phyloP scores from a whole-genome alignment of 2,797 vertebrate genomes.

The Myripristis murdjan region DNA sequence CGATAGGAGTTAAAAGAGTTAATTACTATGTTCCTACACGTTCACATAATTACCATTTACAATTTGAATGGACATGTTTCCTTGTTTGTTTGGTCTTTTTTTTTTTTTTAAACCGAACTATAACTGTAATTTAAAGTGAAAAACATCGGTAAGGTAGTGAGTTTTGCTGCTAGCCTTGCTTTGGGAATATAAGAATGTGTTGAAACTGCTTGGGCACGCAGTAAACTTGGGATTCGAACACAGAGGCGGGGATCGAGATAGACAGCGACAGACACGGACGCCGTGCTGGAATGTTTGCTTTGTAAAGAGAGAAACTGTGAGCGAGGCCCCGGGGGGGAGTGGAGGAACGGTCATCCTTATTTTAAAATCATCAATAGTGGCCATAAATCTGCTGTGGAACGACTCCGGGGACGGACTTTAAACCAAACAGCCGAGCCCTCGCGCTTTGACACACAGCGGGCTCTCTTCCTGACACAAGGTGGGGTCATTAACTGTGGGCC shows the following conservation, averaged over 20 bases:
- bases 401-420: conserved; percentile 40
- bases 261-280: neutral
- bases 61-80: neutral
- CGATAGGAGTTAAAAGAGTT: no score
- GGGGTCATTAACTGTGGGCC: conserved; percentile 54
- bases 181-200: no score
- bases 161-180: no score
- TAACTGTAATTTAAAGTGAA: no score
- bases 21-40: neutral
- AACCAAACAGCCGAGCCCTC: conserved; percentile 52
- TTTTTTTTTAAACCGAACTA: no score
- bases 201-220: no score
- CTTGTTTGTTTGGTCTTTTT: neutral
- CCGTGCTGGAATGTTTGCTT: neutral
- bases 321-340: conserved; percentile 9
- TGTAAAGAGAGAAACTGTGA: conserved; percentile 28
- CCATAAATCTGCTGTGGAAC: conserved; percentile 54
- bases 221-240: neutral
- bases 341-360: conserved; percentile 39
- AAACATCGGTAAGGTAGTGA: no score
- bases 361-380: conserved; percentile 56
- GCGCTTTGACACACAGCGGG: conserved; percentile 42
- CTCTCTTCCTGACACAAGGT: conserved; percentile 48
- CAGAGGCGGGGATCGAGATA: neutral
- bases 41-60: no score